A percentile compares a stretch with the other conserved stretches of the same genome.
phyloP scores from a whole-genome alignment of 2,797 vertebrate genomes.

The Apogon hyalosoma region DNA sequence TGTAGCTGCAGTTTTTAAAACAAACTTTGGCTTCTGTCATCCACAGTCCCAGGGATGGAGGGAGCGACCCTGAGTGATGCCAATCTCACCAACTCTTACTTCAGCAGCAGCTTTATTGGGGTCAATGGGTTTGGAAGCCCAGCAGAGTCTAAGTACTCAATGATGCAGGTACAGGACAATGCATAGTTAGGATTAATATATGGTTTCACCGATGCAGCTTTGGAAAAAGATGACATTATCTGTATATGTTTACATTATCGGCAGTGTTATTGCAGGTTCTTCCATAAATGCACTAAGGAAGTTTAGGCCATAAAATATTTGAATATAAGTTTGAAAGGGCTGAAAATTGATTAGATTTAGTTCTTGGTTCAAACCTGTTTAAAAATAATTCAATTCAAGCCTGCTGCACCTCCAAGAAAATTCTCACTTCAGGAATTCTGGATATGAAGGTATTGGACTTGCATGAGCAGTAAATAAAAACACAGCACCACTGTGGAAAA shows the following conservation, averaged over 20 bases:
- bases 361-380: no score
- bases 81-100: slow-evolving; percentile 98
- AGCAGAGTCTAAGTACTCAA: slow-evolving; percentile 95
- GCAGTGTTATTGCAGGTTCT: no score
- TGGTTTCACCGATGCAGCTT: background rate
- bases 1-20: background rate
- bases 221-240: background rate
- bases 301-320: no score
- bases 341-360: no score
- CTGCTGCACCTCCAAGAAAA: no score
- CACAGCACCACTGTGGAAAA: no score
- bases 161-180: slow-evolving; percentile 92
- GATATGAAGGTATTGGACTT: no score
- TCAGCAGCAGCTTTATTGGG: slow-evolving; percentile 99
- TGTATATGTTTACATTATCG: background rate
- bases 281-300: no score
- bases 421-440: no score
- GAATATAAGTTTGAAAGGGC: no score
- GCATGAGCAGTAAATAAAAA: no score
- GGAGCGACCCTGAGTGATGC: slow-evolving; percentile 90
- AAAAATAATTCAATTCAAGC: no score
- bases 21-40: slow-evolving; percentile 45
- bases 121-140: slow-evolving; percentile 99
- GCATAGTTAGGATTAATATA: background rate
- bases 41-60: slow-evolving; percentile 95